These are phyloP conservation scores for Rhombomys opimus DNA, from an alignment of 2,113 vertebrate genomes.

Conservation along the genomic window DNA sequence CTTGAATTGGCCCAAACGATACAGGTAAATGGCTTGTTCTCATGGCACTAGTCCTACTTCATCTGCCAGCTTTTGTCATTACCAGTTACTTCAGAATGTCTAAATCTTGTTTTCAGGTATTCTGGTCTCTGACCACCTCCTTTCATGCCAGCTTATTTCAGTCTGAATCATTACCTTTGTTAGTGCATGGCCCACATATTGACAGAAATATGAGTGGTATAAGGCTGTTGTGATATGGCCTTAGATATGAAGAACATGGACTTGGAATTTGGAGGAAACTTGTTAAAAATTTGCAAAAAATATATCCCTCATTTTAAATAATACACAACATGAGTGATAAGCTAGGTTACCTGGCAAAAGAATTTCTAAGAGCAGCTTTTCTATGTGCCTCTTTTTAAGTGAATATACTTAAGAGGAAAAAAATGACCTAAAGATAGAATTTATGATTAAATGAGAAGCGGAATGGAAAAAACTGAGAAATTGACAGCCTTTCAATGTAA, in stretches of 20 bases:
- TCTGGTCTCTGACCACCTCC: neutral
- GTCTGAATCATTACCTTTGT: neutral
- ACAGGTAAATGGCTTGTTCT: neutral
- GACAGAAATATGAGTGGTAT: neutral
- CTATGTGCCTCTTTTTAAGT: neutral
- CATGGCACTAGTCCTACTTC: neutral
- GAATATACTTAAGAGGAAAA: neutral
- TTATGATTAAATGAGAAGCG: neutral
- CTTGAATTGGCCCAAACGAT: neutral
- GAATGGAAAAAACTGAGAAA: neutral
- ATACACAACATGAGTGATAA: too few relatives aligned
- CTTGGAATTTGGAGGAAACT: neutral
- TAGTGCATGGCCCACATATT: neutral
- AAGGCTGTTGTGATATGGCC: neutral
- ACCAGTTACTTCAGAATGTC: neutral
- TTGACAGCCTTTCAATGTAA: neutral
- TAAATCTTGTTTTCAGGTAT: neutral
- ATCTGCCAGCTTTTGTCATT: neutral
- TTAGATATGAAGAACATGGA: neutral
- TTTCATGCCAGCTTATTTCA: conserved; percentile 28
- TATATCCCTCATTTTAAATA: neutral
- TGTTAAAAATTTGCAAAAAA: neutral
- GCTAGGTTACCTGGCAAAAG: neutral
- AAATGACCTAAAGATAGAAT: neutral
- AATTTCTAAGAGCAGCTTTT: neutral